Evolutionary conservation across 35 echinoderm and acorn worm species (phyloP).

Genomic region (Stichopus chloronotus): DNA sequence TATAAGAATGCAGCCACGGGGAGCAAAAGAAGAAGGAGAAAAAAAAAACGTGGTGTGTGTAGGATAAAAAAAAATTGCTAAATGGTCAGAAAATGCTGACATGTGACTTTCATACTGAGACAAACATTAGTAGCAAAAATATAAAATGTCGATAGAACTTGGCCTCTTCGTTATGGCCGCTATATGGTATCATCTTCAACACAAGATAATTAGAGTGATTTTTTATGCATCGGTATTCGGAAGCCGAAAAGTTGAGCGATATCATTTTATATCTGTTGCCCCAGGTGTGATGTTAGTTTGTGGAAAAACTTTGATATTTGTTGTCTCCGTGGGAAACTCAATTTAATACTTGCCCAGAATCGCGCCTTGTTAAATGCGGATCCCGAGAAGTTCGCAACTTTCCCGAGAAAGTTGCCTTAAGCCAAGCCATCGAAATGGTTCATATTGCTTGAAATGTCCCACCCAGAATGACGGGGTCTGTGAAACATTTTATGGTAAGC

Average conservation of each 20-base stretch:
- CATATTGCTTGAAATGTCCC: constrained; percentile 9
- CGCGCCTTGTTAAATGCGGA: constrained; percentile 32
- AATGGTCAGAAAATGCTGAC: no score
- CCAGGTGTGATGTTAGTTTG: constrained; percentile 55
- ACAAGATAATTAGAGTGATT: no score
- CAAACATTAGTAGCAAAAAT: no score
- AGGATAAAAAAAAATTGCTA: no score
- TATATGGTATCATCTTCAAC: no score
- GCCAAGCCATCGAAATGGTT: neutral
- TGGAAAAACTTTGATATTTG: constrained; percentile 47
- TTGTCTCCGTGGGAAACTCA: constrained; percentile 39
- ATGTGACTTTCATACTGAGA: no score
- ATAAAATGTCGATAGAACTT: no score
- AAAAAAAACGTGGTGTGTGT: no score
- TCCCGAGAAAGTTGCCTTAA: constrained; percentile 21
- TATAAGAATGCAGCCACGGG: no score
- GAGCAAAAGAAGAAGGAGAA: no score
- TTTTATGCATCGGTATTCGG: no score
- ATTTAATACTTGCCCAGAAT: constrained; percentile 31
- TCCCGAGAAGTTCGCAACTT: constrained; percentile 8
- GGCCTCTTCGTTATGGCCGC: no score
- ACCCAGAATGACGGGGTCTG: neutral
- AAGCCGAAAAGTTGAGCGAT: neutral
- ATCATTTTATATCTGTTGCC: constrained; percentile 26
- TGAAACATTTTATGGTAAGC: neutral